Percentiles rank a stretch among this genome's conserved stretches.
Conservation (phyloP, 2,113 vertebrate species). For the Gadus macrocephalus region DNA sequence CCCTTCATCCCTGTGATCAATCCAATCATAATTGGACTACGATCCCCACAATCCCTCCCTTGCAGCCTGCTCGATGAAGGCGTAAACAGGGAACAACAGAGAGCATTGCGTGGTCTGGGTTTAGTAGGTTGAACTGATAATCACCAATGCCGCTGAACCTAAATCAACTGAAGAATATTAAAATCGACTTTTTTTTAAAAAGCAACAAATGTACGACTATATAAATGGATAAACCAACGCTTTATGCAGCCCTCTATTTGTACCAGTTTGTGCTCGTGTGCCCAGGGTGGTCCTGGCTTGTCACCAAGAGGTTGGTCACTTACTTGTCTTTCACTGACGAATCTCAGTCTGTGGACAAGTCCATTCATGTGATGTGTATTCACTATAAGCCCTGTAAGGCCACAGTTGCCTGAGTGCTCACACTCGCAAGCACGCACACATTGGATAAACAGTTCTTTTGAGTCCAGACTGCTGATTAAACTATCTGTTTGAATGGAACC, state of each 20-base stretch:
- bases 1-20: slow-evolving; percentile 45
- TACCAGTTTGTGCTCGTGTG: neutral
- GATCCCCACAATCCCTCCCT: slow-evolving; percentile 41
- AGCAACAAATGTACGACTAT: slow-evolving; percentile 9
- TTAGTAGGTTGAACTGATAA: slow-evolving; percentile 54
- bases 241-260: neutral
- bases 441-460: neutral
- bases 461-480: slow-evolving; percentile 37
- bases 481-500: slow-evolving; percentile 59
- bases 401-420: too few species aligned
- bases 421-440: too few species aligned
- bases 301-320: neutral
- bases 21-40: slow-evolving; percentile 65
- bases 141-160: slow-evolving; percentile 39
- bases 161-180: slow-evolving; percentile 16
- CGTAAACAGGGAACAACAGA: slow-evolving; percentile 49
- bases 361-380: too few species aligned
- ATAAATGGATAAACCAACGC: neutral
- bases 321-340: neutral
- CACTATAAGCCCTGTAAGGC: too few species aligned
- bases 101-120: slow-evolving; percentile 51
- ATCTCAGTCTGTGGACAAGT: too few species aligned
- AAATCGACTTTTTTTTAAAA: neutral
- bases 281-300: neutral
- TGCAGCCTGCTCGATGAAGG: slow-evolving; percentile 59